Evolutionary conservation across 64 coral and sea anemone genomes (phyloP), one percentile per base, ranked within the genome.

Genomic region (Pachyseris speciosa): DNA sequence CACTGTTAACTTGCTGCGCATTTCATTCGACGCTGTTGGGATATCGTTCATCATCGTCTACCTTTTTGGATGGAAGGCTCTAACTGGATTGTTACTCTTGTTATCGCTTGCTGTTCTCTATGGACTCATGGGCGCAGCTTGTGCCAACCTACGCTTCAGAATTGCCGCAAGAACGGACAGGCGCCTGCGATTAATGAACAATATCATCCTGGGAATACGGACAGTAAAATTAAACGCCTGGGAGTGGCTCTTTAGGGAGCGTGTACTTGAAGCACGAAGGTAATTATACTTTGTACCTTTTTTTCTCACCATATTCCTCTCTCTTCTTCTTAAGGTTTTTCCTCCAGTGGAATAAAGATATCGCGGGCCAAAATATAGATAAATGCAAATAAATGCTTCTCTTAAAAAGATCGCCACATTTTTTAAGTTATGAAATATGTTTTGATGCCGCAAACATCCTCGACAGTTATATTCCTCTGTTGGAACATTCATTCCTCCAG

Each of bases 211-310:
- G 42, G 84, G 84, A 67, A 86, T 86, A 34, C 84, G 84, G 41
- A 41, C 65, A 16, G 71, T 86, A 26, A 86, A 86, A 70, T 69
- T 86, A 27, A 86, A 86, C 36, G 84, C 71, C 4, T 86, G 84
- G 84, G 84, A 86, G 30, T 9, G 65, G 39, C 43, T 86, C 16
- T 86, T 86, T 72, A 36, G 65, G 34, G 84, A 55, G 15, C 37
- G 67, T 29, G 64, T 86, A 16, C 32, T 45, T 16, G 51, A 28
- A 72, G 61, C 67, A 72, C 34, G 84, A 86, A 86, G 66, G 84
- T 83, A 80, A n/a, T n/a, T n/a, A n/a, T n/a, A n/a, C n/a, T n/a
- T n/a, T n/a, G n/a, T n/a, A n/a, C n/a, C n/a, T n/a, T n/a, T n/a
- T n/a, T n/a, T n/a, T n/a, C n/a, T n/a, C n/a, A n/a, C n/a, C n/a